These are phyloP conservation scores for Sebastes vulpes DNA, from an alignment of 2,797 vertebrate genomes.

Conservation along the genomic window DNA sequence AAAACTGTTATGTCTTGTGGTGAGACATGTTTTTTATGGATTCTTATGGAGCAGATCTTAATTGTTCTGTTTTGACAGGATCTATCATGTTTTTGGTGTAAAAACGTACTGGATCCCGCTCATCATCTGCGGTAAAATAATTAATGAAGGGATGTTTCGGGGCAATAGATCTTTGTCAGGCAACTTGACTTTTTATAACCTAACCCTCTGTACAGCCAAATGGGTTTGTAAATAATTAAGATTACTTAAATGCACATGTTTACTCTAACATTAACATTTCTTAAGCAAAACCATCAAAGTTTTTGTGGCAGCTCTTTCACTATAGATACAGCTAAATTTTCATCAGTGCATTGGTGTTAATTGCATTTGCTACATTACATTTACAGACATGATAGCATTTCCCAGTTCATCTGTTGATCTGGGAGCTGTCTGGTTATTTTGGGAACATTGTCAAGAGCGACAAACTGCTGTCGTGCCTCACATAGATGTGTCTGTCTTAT, in stretches of 20 bases:
- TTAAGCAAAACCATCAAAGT: neutral
- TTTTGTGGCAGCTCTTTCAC: neutral
- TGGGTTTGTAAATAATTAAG: neutral
- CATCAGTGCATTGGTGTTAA: neutral
- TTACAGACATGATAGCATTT: conserved; percentile 6
- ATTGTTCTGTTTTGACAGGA: neutral
- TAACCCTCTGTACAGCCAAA: neutral
- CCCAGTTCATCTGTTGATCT: conserved; percentile 32
- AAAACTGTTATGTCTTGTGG: neutral
- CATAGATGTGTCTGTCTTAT: conserved; percentile 47
- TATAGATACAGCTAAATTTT: neutral
- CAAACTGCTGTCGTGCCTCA: conserved; percentile 43
- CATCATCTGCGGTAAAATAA: neutral
- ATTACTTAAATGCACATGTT: neutral
- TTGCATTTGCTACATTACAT: conserved; percentile 8
- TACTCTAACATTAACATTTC: neutral
- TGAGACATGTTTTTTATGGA: neutral
- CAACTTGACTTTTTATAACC: neutral
- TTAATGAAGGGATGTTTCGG: neutral
- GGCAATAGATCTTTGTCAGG: neutral
- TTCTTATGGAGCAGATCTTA: neutral
- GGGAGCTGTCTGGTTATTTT: conserved; percentile 34
- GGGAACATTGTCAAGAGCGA: conserved; percentile 37
- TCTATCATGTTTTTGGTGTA: neutral
- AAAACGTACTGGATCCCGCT: neutral